Evolutionary conservation across 2,797 vertebrate species (phyloP).

Genomic region (Oreochromis grahami): DNA sequence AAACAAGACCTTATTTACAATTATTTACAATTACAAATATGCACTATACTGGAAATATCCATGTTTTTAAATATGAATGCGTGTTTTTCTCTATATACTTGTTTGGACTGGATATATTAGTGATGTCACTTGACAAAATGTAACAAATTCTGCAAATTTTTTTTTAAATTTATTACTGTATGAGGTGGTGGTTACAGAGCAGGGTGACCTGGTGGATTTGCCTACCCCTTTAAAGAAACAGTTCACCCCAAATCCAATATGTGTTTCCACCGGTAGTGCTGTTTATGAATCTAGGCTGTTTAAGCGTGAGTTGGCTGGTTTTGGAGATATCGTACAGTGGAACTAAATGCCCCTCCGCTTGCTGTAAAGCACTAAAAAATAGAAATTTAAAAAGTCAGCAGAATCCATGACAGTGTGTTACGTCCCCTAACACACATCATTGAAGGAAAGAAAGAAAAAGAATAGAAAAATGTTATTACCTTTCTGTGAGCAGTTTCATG

Average conservation of each 20-base stretch:
- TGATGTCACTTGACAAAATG: neutral
- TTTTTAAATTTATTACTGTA: neutral
- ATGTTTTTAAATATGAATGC: neutral
- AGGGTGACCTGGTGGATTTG: conserved; percentile 31
- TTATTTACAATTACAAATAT: neutral
- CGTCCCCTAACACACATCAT: neutral
- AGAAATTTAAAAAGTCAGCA: neutral
- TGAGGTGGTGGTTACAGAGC: neutral
- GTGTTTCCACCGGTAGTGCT: neutral
- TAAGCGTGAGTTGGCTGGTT: neutral
- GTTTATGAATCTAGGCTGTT: neutral
- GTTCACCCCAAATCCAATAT: neutral
- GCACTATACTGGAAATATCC: neutral
- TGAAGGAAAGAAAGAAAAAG: neutral
- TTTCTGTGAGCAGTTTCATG: neutral
- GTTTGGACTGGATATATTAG: neutral
- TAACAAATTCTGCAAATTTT: neutral
- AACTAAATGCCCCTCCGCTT: neutral
- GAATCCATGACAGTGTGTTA: neutral
- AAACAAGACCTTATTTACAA: neutral
- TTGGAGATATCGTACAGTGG: neutral
- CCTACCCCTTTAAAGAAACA: conserved; percentile 23
- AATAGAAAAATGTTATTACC: neutral
- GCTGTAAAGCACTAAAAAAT: neutral
- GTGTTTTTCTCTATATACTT: conserved; percentile 14